Evolutionary conservation across 2,113 vertebrate species (phyloP), one percentile per base, ranked within the genome.

Genomic region (Rana temporaria): DNA sequence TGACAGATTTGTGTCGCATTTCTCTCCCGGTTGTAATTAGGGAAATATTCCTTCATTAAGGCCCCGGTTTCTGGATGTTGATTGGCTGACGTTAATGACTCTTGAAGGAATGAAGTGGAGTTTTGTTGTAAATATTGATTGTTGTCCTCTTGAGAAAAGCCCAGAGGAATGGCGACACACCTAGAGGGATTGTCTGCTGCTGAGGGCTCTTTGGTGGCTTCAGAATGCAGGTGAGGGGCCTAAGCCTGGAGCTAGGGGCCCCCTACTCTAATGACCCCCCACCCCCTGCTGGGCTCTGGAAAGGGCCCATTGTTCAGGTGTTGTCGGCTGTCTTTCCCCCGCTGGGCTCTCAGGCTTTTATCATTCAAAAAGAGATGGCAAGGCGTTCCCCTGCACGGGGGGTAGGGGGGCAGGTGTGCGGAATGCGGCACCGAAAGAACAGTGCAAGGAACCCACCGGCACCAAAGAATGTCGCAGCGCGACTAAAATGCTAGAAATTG

Each of bases 111-210:
- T 85, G 78, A 83, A 86, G 66, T 70, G 62, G 60, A 55, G 30
- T 56, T 56, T 87, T 78, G 66, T 78, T 86, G 85, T 87, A 87
- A 87, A 90, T 86, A 87, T 87, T 87, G 81, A 84, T 88, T 84
- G 84, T 84, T 80, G 34, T 70, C 57, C 42, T 32, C 57, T 69
- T 79, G 52, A 81, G 67, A 81, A 62, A 48, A 32, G 60, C 63
- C 60, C 63, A n/a, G 30, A 68, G 63, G 56, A 79, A 62, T 52
- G 77, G 78, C 30, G 26, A 30, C 53, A 22, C 67, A 68, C 65
- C 70, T 67, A 65, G 18, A 30, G 38, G 81, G 68, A 81, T 64
- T 15, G 57, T 56, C 73, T 55, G 66, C 17, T 8, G 38, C 73
- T 16, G 9, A 3, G 14, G 8, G 26, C 6, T 59, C 3, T 30